These are phyloP conservation scores for Fratercula arctica DNA, from an alignment of 2,797 vertebrate species.

Conservation along the genomic window DNA sequence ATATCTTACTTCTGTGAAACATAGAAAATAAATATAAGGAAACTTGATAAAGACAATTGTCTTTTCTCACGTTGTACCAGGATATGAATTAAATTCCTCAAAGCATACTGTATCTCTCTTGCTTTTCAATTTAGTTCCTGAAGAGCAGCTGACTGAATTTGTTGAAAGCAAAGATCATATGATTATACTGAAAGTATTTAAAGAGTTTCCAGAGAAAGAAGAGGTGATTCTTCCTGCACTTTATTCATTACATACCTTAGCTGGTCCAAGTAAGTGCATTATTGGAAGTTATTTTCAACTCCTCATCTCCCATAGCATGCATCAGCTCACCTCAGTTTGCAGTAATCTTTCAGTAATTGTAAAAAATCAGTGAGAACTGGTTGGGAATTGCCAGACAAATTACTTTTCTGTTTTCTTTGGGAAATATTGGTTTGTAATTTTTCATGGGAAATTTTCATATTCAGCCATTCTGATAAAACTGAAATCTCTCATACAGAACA, in stretches of 20 bases:
- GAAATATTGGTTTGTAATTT: background rate
- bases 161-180: conserved; percentile 91
- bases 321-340: background rate
- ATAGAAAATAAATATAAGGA: background rate
- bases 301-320: background rate
- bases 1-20: background rate
- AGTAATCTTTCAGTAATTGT: background rate
- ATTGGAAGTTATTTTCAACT: conserved; percentile 8
- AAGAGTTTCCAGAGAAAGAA: conserved; percentile 81
- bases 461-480: background rate
- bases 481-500: background rate
- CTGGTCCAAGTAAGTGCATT: conserved; percentile 83
- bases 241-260: conserved; percentile 85
- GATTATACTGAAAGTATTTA: conserved; percentile 82
- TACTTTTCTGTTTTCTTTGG: background rate
- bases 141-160: conserved; percentile 90
- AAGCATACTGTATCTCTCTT: background rate
- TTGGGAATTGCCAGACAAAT: background rate
- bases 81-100: background rate
- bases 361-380: background rate
- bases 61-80: background rate
- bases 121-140: conserved; percentile 81
- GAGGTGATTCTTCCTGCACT: conserved; percentile 84
- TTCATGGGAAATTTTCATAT: background rate
- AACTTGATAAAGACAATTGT: background rate